Evolutionary conservation across 2,113 vertebrate species (phyloP), one percentile per base, ranked within the genome.

Genomic region (Oncorhynchus clarkii): DNA sequence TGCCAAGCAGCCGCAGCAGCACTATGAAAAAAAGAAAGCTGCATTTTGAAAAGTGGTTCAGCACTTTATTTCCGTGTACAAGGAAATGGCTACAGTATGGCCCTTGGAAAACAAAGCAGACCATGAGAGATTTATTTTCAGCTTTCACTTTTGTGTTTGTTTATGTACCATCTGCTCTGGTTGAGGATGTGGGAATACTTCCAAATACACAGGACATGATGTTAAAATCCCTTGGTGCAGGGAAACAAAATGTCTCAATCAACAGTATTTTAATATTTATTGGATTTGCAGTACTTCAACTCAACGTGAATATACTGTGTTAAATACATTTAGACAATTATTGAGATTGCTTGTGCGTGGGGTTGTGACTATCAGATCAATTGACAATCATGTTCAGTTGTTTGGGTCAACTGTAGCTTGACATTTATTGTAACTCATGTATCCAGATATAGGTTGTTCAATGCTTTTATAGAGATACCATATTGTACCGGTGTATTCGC

Each of bases 41-140:
- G 3, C 70, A 87, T 81, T 79, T 34, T 81, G 87, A 84, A 82
- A 78, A 85, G 31, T 29, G 27, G 14, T 72, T 72, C 22, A 60
- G n/a, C 22, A 6, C 12, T 16, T 49, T 18, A 51, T 27, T 54
- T 18, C 65, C 71, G 39, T 49, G 76, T 65, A 79, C 51, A 70
- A 57, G 31, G 73, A 22, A 18, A n/a, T 13, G 48, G 71, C 70
- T 80, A 31, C 20, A 16, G 51, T 16, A 54, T 54, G 70, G 80
- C 72, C 74, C n/a, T 0, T 22, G 74, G 57, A 82, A 68, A 34
- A 70, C 74, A 71, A 70, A 79, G 80, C 64, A 74, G 54, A 84
- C 70, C 75, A 68, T 34, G 67, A 75, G 57, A 73, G 12, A 2
- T 7, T 16, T 14, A 34, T 54, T 54, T 54, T 54, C 51, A 16